phyloP scores from a whole-genome alignment of 2,888 invertebrate species.

The Nemotelus nigrinus region DNA sequence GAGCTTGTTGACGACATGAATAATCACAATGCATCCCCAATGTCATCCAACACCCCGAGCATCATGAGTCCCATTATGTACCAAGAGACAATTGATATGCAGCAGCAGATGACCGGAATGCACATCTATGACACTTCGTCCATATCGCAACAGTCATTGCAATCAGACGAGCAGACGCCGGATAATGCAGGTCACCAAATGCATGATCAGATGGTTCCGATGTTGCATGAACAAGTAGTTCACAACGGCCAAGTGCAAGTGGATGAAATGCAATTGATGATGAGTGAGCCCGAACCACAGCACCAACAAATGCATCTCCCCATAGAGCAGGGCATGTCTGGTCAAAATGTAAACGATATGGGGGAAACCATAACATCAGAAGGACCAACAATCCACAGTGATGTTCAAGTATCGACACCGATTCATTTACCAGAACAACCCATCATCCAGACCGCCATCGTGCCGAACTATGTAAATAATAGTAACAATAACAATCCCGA shows the following conservation, averaged over 20 bases:
- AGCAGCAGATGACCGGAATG: slow-evolving; percentile 62
- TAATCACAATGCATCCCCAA: slow-evolving; percentile 59
- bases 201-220: slow-evolving; percentile 30
- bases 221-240: slow-evolving; percentile 38
- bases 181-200: slow-evolving; percentile 27
- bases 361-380: not conserved
- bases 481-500: slow-evolving; percentile 19
- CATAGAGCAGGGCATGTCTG: slow-evolving; percentile 16
- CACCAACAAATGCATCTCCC: slow-evolving; percentile 22
- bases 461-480: slow-evolving; percentile 35
- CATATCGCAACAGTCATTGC: slow-evolving; percentile 39
- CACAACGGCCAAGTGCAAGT: slow-evolving; percentile 32
- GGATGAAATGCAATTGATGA: slow-evolving; percentile 27
- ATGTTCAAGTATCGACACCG: not conserved
- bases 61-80: slow-evolving; percentile 60
- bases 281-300: slow-evolving; percentile 25
- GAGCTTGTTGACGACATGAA: slow-evolving; percentile 58
- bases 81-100: slow-evolving; percentile 56
- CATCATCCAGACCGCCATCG: slow-evolving; percentile 14
- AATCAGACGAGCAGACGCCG: slow-evolving; percentile 36
- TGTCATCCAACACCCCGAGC: slow-evolving; percentile 61
- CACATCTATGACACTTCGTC: slow-evolving; percentile 61
- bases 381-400: not conserved
- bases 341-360: slow-evolving; percentile 21
- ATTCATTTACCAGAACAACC: not conserved